Evolutionary conservation across 1,140 invertebrate genomes (phyloP).

Genomic region (Riptortus pedestris): DNA sequence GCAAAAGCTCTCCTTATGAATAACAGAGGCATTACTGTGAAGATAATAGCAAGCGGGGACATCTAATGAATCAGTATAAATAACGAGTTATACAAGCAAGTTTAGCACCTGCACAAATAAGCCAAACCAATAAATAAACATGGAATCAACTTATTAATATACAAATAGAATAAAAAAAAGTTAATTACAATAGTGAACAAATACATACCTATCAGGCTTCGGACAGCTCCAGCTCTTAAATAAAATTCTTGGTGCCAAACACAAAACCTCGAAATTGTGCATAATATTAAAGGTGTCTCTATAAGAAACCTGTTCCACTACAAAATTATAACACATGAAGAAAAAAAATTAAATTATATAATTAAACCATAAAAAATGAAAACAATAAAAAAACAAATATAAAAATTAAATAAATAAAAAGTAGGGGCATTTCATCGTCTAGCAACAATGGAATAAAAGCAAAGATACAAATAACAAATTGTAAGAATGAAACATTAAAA

Average conservation of each 20-base stretch:
- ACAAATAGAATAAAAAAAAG: not conserved
- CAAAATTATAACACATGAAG: slow-evolving; percentile 12
- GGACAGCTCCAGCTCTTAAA: slow-evolving; percentile 9
- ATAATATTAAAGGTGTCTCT: slow-evolving; percentile 3
- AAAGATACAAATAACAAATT: not conserved
- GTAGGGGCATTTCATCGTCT: not conserved
- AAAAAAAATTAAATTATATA: slow-evolving; percentile 11
- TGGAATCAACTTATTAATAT: not conserved
- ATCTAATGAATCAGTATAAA: too few relatives aligned
- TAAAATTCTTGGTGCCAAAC: slow-evolving; percentile 12
- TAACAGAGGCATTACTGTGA: too few relatives aligned
- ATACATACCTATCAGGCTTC: slow-evolving; percentile 2
- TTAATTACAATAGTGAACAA: not conserved
- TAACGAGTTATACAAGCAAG: not conserved
- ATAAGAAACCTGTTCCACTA: slow-evolving; percentile 2
- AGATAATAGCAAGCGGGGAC: too few relatives aligned
- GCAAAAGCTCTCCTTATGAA: too few relatives aligned
- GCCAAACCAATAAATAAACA: not conserved
- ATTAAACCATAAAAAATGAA: slow-evolving; percentile 13
- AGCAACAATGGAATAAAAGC: slow-evolving; percentile 14
- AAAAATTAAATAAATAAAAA: slow-evolving; percentile 11
- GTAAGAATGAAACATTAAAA: not conserved
- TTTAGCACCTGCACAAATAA: not conserved
- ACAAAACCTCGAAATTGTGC: slow-evolving; percentile 13
- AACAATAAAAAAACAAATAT: slow-evolving; percentile 6